Evolutionary conservation across 2,797 vertebrate genomes (phyloP).

Genomic region (Pterois miles): DNA sequence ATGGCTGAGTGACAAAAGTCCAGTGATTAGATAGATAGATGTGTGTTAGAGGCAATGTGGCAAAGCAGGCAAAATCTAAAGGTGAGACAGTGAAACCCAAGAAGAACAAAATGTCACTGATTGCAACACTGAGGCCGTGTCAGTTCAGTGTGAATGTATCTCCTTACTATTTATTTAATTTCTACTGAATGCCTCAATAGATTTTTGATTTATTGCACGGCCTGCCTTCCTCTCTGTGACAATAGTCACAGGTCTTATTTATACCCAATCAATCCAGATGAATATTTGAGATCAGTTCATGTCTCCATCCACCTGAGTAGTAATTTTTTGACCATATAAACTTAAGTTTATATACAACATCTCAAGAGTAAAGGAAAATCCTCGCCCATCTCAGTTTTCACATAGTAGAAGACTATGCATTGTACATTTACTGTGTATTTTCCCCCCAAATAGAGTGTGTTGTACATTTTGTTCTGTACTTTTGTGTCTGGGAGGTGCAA

Average conservation of each 20-base stretch:
- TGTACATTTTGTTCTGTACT: background rate
- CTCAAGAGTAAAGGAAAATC: too few species aligned
- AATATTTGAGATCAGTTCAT: background rate
- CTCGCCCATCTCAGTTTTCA: too few species aligned
- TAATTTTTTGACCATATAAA: background rate
- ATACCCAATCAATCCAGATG: background rate
- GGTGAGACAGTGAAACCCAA: conserved; percentile 20
- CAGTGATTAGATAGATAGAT: background rate
- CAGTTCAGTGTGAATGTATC: background rate
- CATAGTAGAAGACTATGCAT: conserved; percentile 3
- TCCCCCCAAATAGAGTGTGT: background rate
- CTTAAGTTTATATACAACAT: too few species aligned
- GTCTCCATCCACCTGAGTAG: background rate
- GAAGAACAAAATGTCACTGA: conserved; percentile 18
- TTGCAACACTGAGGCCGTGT: background rate
- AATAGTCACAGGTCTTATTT: background rate
- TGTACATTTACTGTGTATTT: conserved; percentile 18
- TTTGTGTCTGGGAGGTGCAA: conserved; percentile 2
- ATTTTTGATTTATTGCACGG: background rate
- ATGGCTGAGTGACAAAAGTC: background rate
- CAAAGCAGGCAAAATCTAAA: background rate
- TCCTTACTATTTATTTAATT: background rate
- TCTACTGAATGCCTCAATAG: background rate
- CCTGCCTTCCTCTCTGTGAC: background rate
- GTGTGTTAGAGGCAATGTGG: background rate